Base-by-base conservation (phyloP, 2,113 vertebrate species). In the Serilophus lunatus region DNA sequence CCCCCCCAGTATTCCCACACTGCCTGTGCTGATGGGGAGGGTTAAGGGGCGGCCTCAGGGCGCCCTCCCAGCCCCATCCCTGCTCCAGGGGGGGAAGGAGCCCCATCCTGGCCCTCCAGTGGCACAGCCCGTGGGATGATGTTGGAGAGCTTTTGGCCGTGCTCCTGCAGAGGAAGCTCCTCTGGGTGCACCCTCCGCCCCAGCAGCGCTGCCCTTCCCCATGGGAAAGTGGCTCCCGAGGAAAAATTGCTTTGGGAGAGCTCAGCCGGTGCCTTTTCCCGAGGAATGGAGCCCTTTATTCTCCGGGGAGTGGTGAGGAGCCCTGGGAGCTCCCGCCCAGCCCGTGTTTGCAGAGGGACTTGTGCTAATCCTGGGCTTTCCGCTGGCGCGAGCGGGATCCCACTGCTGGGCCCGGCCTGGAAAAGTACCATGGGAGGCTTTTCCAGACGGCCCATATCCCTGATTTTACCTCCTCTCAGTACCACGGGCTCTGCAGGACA, bases 1-100 rank as follows among this genome's bases (percentile, higher is more conserved):
- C n/a, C 6, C 1, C 2, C 16, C 18, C 4, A 0, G 2, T 2
- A 9, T 38, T 72, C 68, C 50, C 40, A 8, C 38, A 2, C 13
- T 8, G 33, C 8, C 19, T 50, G 24, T 8, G 28, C 23, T 38
- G 64, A 18, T 18, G 44, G 44, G 44, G 44, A 18, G 2, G 11
- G 7, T 18, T 0, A 4, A 28, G 35, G 66, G 57, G 45, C 25
- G 18, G 33, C 68, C 45, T 22, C 38, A 3, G 82, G 45, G 45
- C n/a, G 36, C 42, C 42, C 56, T 2, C 2, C 2, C 56, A 78
- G 17, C 61, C 8, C 51, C 51, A 53, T 53, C 51, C 38, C 40
- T 10, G 51, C 0, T 2, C 18, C 26, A 13, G 6, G 31, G 35
- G 49, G 57, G 65, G 33, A 40, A 8, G 24, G 45, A 61, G 85